Evolutionary conservation across 92 coral and sea anemone species (phyloP).

Genomic region (Porites evermanni): DNA sequence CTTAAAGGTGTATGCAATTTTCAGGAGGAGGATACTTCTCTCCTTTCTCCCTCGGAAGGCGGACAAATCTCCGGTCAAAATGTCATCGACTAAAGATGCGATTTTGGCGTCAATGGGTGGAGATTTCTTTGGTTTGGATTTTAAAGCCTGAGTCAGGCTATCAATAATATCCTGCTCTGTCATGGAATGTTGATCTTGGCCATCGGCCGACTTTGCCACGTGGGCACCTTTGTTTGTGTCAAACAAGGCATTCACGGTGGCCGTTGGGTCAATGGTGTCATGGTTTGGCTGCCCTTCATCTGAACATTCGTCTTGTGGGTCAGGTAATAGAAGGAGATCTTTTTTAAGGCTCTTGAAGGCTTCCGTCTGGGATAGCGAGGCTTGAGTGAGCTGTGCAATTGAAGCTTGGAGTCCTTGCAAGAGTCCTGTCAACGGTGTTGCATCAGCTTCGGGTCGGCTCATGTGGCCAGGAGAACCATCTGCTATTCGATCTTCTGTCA

Average conservation of each 20-base stretch:
- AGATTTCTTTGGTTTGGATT: slow-evolving; percentile 40
- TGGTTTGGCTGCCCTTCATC: neutral
- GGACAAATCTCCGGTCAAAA: slow-evolving; percentile 48
- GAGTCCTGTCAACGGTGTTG: neutral
- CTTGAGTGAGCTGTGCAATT: neutral
- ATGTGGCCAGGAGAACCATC: neutral
- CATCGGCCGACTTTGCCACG: neutral
- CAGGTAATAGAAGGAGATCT: neutral
- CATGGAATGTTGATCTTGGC: neutral
- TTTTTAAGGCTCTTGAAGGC: neutral
- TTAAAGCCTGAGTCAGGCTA: slow-evolving; percentile 42
- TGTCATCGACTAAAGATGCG: slow-evolving; percentile 42
- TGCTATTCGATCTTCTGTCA: neutral
- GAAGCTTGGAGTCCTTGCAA: neutral
- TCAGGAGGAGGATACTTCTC: slow-evolving; percentile 71
- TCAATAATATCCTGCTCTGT: neutral
- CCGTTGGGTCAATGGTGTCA: neutral
- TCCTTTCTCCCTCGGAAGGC: slow-evolving; percentile 44
- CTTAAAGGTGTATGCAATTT: slow-evolving; percentile 40
- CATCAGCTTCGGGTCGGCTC: neutral
- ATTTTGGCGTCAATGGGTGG: slow-evolving; percentile 42
- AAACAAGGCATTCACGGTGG: neutral
- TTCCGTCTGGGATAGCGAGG: neutral
- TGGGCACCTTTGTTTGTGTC: neutral
- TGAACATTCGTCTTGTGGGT: neutral